Base-by-base conservation (phyloP, 1,140 invertebrate genomes). In the Zaprionus gabonicus region DNA sequence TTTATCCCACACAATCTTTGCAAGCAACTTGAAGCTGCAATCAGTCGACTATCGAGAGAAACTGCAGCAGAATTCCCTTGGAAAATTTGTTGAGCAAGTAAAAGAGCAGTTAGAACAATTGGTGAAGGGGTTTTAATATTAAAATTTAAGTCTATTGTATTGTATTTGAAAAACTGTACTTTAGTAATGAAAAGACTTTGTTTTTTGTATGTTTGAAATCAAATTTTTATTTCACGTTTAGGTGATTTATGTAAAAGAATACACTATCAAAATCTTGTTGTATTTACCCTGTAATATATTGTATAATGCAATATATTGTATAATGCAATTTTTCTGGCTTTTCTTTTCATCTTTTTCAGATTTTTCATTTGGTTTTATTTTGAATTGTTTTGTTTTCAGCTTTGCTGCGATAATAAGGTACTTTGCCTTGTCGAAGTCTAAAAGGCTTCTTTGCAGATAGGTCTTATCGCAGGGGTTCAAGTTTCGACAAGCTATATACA, bases 381-480 rank as follows among this genome's bases (percentile, higher is more conserved):
- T 34, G 31, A 34, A 34, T 34, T 68, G 12, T 25, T 27, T 82
- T 79, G 9, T 64, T 41, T 65, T 55, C 38, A 31, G 9, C 6
- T 41, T 44, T 59, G 38, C 31, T 49, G 31, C 23, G 56, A 76
- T 41, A 66, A 63, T 27, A 69, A 38, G 79, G 81, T 56, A 88
- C 81, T 79, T 87, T 90, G 85, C 71, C 60, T 64, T 56, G 28
- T 20, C 56, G 23, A 64, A 58, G 51, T 41, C 59, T 55, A 56
- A 63, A 31, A 72, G 55, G 31, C 25, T 67, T 55, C 56, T 53
- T 55, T 15, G n/a, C 38, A 73, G 82, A 85, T 85, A 82, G 73
- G 36, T 44, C 78, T 87, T 90, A 87, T 87, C 84, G 65, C 25
- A 31, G 7, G 81, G 81, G 85, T 71, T 71, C 82, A 88, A 88